Evolutionary conservation across 2,113 vertebrate genomes (phyloP).

Genomic region (Microtus pennsylvanicus): DNA sequence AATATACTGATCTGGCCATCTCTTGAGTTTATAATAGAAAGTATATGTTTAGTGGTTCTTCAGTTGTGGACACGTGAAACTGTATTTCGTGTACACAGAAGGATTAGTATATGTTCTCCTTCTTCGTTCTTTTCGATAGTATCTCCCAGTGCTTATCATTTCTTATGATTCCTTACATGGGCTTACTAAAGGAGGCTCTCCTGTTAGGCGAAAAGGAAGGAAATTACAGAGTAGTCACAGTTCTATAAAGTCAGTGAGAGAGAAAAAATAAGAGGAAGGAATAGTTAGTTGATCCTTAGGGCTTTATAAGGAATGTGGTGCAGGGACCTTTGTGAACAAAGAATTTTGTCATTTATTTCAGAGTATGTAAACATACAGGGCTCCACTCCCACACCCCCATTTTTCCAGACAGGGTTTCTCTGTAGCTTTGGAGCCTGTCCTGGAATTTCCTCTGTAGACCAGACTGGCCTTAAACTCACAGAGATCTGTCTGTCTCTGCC

Average conservation of each 20-base stretch:
- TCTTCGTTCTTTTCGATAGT: background rate
- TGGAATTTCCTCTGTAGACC: no score
- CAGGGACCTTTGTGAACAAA: slow-evolving; percentile 38
- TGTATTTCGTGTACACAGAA: background rate
- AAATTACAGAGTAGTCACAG: slow-evolving; percentile 55
- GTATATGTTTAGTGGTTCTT: slow-evolving; percentile 30
- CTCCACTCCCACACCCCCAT: no score
- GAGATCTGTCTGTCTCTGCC: no score
- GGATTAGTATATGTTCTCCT: background rate
- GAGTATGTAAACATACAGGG: slow-evolving; percentile 30
- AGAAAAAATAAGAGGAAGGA: slow-evolving; percentile 38
- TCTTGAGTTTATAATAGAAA: slow-evolving; percentile 7
- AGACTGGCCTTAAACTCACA: no score
- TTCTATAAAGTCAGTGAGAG: slow-evolving; percentile 21
- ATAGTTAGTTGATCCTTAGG: slow-evolving; percentile 69
- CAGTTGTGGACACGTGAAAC: slow-evolving; percentile 13
- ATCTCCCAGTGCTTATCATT: slow-evolving; percentile 50
- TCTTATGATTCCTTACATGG: slow-evolving; percentile 30
- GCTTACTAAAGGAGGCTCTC: slow-evolving; percentile 3
- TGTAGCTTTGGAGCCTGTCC: no score
- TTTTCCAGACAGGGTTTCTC: no score
- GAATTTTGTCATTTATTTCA: slow-evolving; percentile 61
- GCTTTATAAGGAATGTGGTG: slow-evolving; percentile 62
- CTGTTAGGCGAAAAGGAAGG: slow-evolving; percentile 14
- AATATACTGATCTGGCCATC: slow-evolving; percentile 23